Evolutionary conservation across 2,888 invertebrate species (phyloP).

Genomic region (Diplolepis rosae): DNA sequence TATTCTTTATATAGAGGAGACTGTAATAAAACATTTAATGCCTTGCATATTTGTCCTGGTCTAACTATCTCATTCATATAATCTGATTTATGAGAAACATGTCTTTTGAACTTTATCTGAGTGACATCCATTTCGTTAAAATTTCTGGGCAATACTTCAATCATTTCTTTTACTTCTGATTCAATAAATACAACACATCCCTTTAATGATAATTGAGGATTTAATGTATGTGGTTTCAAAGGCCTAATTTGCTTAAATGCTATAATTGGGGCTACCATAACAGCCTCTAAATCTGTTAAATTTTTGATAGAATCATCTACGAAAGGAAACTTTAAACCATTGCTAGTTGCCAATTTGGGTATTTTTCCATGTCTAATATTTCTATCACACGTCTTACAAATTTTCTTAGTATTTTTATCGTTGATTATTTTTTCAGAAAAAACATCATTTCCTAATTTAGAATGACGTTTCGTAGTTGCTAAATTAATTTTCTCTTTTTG

Average conservation of each 20-base stretch:
- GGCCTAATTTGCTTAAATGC: constrained; percentile 59
- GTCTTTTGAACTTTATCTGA: constrained; percentile 39
- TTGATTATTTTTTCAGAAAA: background rate
- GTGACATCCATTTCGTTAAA: constrained; percentile 37
- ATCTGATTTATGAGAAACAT: constrained; percentile 46
- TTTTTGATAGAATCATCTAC: constrained; percentile 33
- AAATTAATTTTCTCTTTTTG: background rate
- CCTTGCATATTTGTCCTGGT: constrained; percentile 36
- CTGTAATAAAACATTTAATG: background rate
- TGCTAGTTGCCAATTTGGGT: constrained; percentile 29
- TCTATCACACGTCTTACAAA: constrained; percentile 20
- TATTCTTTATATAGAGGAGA: constrained; percentile 3
- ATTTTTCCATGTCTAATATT: background rate
- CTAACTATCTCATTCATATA: constrained; percentile 55
- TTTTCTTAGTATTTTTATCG: background rate
- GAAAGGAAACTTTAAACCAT: constrained; percentile 39
- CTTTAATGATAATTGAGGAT: constrained; percentile 50
- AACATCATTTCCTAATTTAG: background rate
- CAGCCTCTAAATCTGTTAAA: constrained; percentile 53
- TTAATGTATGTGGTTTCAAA: constrained; percentile 43
- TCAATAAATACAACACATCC: constrained; percentile 55
- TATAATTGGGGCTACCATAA: constrained; percentile 54
- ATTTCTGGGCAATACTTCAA: constrained; percentile 41
- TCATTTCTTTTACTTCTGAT: constrained; percentile 46
- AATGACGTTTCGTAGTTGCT: background rate